Percentiles rank a stretch among this genome's conserved stretches.
These are phyloP conservation scores for Conger conger DNA, from an alignment of 2,113 vertebrate species.

Conservation along the genomic window DNA sequence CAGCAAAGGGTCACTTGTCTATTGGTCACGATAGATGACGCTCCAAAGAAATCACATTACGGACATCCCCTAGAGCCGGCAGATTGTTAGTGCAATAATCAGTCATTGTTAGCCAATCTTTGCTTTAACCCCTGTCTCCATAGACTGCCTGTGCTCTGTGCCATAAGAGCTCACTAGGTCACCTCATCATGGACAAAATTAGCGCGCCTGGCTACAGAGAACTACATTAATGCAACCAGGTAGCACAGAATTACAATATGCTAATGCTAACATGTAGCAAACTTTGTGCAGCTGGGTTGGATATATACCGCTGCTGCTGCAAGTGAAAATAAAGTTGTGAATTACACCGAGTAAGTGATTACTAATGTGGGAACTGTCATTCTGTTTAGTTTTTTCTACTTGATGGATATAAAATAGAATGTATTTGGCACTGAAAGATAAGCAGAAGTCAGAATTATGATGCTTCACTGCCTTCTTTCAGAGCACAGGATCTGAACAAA, in stretches of 20 bases:
- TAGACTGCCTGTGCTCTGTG: slow-evolving; percentile 32
- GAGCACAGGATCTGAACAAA: background rate
- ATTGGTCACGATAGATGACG: slow-evolving; percentile 70
- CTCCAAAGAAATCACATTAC: slow-evolving; percentile 71
- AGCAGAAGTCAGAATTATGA: background rate
- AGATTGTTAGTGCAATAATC: slow-evolving; percentile 72
- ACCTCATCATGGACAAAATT: background rate
- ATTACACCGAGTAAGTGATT: background rate
- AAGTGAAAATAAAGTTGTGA: background rate
- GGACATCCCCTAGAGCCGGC: slow-evolving; percentile 65
- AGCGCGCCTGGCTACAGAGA: background rate
- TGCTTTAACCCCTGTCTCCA: slow-evolving; percentile 53
- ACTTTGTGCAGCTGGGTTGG: background rate
- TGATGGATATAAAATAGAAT: background rate
- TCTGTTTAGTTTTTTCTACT: slow-evolving; percentile 4
- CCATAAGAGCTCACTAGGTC: background rate
- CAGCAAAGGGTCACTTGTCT: slow-evolving; percentile 69
- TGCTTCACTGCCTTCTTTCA: background rate
- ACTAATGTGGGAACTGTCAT: background rate
- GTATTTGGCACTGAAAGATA: background rate
- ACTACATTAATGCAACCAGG: background rate
- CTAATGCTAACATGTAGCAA: background rate
- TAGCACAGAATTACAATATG: background rate
- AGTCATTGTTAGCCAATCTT: slow-evolving; percentile 70
- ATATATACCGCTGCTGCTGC: background rate